Conservation (phyloP, 2,888 invertebrate genomes). For the Unio pictorum region DNA sequence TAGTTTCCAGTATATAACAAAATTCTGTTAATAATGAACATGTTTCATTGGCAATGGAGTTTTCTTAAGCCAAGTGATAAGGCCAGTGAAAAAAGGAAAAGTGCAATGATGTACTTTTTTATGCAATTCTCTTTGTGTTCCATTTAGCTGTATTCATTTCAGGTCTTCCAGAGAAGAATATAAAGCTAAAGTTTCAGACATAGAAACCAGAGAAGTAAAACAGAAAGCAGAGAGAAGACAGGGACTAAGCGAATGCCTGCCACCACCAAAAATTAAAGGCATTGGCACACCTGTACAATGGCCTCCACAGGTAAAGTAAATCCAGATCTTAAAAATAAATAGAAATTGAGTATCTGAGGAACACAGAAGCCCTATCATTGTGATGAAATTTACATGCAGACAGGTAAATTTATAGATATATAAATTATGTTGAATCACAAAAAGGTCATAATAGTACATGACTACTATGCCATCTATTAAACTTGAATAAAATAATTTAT, state of each 20-base stretch:
- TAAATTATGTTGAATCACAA: too few species aligned
- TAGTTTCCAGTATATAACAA: not conserved
- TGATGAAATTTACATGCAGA: too few species aligned
- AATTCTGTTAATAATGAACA: not conserved
- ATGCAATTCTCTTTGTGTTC: not conserved
- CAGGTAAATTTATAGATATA: too few species aligned
- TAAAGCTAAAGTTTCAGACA: conserved; percentile 1
- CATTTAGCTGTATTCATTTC: not conserved
- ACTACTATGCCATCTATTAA: too few species aligned
- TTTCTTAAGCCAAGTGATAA: not conserved
- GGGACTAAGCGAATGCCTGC: not conserved
- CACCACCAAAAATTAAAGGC: not conserved
- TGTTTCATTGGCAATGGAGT: too few species aligned
- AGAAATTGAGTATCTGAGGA: too few species aligned
- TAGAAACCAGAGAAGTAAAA: not conserved
- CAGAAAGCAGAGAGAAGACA: not conserved
- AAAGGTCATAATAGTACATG: too few species aligned
- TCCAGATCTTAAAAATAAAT: not conserved
- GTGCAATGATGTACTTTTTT: too few species aligned
- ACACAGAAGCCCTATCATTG: not conserved
- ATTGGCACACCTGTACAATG: not conserved
- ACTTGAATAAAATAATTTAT: too few species aligned
- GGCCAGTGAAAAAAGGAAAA: too few species aligned
- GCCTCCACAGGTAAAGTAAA: conserved; percentile 4
- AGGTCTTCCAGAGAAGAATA: conserved; percentile 2